Evolutionary conservation across 2,888 invertebrate species (phyloP).

Genomic region (Platycheirus albimanus): DNA sequence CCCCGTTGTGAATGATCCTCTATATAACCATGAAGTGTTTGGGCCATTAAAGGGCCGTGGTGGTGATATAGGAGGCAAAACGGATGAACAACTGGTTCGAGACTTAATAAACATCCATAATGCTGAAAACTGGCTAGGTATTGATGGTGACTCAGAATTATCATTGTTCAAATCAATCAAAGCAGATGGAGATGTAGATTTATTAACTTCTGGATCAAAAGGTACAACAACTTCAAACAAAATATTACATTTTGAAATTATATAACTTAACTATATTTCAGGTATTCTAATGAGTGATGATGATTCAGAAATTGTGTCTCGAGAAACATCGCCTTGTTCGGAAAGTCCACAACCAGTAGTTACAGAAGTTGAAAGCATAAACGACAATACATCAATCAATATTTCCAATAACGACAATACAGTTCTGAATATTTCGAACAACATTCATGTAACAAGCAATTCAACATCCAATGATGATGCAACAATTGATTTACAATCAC

Average conservation of each 20-base stretch:
- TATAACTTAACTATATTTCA: constrained; percentile 33
- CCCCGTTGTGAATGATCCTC: constrained; percentile 98
- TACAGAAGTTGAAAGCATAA: constrained; percentile 76
- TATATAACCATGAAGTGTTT: constrained; percentile 98
- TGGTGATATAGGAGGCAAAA: constrained; percentile 93
- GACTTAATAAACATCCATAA: constrained; percentile 96
- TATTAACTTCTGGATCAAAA: constrained; percentile 75
- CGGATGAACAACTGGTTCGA: constrained; percentile 93
- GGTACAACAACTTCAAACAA: constrained; percentile 24
- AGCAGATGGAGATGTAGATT: constrained; percentile 86
- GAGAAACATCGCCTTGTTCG: constrained; percentile 89
- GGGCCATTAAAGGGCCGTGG: constrained; percentile 96
- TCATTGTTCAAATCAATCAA: constrained; percentile 90
- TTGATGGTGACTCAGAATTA: constrained; percentile 93
- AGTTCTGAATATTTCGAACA: too few relatives aligned
- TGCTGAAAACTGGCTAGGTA: constrained; percentile 96
- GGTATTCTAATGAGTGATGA: constrained; percentile 84
- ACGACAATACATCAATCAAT: constrained; percentile 79
- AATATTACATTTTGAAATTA: too few relatives aligned
- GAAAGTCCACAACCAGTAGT: constrained; percentile 83
- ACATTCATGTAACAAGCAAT: constrained; percentile 13
- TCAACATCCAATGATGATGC: constrained; percentile 8
- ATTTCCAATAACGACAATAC: constrained; percentile 28
- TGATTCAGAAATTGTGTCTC: constrained; percentile 86
- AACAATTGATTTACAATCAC: constrained; percentile 48